Evolutionary conservation across 2,797 vertebrate genomes (phyloP), one percentile per base, ranked within the genome.

Genomic region (Rhinogobio ventralis): DNA sequence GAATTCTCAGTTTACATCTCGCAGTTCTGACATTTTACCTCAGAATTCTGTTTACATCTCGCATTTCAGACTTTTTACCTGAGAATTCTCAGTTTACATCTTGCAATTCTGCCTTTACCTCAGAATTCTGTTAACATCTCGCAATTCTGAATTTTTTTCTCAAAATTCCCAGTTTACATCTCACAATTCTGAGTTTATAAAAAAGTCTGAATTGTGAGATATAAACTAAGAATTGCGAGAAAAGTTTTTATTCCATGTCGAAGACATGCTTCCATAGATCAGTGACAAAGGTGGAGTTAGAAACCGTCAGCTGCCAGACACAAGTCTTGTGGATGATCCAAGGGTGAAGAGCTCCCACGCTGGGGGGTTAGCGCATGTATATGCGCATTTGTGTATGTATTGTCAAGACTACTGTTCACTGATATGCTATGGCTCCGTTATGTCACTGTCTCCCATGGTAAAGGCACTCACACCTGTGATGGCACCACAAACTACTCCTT

Each of bases 401-500:
- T 51, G n/a, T 64, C 51, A 28, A 36, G 76, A 69, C 73, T 33
- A 42, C 20, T 30, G 42, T 57, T 69, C 60, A 67, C 30, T 83
- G 45, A n/a, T 42, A 49, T 75, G 55, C 23, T 84, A 79, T 57
- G 55, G 55, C 68, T 55, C 67, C 0, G 6, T 60, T 8, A 62
- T 17, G 36, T n/a, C 60, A 71, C 69, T 33, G 86, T 68, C 74
- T 87, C 69, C 60, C 69, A 86, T 71, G 51, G 84, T 72, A 69
- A 46, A 86, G 88, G 77, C 51, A 55, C 72, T 53, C 79, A 88
- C 87, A 89, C 87, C 83, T 89, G 88, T 89, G 84, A 67, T 72
- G 64, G 82, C 28, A 72, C 66, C 76, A 68, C 25, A 46, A 81
- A 62, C 60, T 76, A 25, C 77, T 81, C 23, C 55, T 82, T 51